A percentile compares a stretch with the other conserved stretches of the same genome.
Evolutionary conservation across 1,140 invertebrate species (phyloP).

Genomic region (Archegozetes longisetosus): DNA sequence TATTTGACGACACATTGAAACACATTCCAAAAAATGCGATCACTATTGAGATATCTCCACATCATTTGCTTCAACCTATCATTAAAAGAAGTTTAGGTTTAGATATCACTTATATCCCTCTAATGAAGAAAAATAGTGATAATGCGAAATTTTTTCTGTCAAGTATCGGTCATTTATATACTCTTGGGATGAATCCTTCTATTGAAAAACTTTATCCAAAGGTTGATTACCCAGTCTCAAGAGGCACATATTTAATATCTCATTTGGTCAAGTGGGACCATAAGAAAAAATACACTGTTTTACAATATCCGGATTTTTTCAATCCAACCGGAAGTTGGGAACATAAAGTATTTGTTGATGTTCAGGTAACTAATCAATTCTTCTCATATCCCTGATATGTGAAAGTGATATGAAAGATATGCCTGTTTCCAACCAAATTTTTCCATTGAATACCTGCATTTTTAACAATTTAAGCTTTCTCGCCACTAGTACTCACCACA

Average conservation of each 20-base stretch:
- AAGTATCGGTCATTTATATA: slow-evolving; percentile 44
- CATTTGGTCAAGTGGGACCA: slow-evolving; percentile 38
- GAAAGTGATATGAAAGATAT: not conserved
- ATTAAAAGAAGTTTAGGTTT: slow-evolving; percentile 36
- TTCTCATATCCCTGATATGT: too few relatives aligned
- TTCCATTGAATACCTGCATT: too few relatives aligned
- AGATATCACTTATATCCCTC: slow-evolving; percentile 31
- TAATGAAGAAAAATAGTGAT: slow-evolving; percentile 31
- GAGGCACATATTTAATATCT: slow-evolving; percentile 33
- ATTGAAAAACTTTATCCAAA: slow-evolving; percentile 24
- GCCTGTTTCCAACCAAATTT: too few relatives aligned
- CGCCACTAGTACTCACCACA: too few relatives aligned
- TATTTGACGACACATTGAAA: slow-evolving; percentile 64
- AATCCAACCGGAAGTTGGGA: not conserved
- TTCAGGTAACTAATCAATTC: too few relatives aligned
- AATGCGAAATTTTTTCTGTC: slow-evolving; percentile 1
- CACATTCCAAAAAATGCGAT: slow-evolving; percentile 59
- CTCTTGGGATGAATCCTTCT: slow-evolving; percentile 55
- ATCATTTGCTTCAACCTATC: slow-evolving; percentile 51
- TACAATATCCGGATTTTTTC: slow-evolving; percentile 12
- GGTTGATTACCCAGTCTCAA: slow-evolving; percentile 31
- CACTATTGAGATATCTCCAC: slow-evolving; percentile 64
- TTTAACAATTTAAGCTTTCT: too few relatives aligned
- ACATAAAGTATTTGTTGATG: not conserved
- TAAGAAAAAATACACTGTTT: slow-evolving; percentile 13